A percentile compares a stretch with the other conserved stretches of the same genome.
These are phyloP conservation scores for Amblyraja radiata DNA, from an alignment of 2,797 vertebrate species.

Conservation along the genomic window DNA sequence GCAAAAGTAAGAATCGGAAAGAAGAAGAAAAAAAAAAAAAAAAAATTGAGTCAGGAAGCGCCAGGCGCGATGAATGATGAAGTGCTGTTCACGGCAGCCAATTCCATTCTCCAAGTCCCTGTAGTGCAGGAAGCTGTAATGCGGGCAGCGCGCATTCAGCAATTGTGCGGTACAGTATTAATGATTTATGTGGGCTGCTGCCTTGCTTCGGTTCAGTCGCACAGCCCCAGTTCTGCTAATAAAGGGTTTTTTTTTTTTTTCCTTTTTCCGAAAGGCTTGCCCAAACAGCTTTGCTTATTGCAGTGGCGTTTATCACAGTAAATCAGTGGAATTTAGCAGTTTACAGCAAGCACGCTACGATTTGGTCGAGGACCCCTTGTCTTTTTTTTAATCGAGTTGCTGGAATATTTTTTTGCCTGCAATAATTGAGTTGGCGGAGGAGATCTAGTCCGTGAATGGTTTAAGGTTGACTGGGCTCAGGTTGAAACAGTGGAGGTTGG, in stretches of 20 bases:
- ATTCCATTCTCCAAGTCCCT: constrained; percentile 56
- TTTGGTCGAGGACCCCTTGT: constrained; percentile 18
- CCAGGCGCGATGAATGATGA: constrained; percentile 49
- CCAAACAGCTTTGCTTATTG: constrained; percentile 51
- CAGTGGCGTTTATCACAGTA: constrained; percentile 49
- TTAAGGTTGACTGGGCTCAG: constrained; percentile 48
- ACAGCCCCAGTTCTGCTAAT: constrained; percentile 54
- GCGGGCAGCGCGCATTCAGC: constrained; percentile 55
- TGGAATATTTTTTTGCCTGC: constrained; percentile 51
- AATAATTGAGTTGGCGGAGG: constrained; percentile 49
- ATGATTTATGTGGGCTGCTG: constrained; percentile 62
- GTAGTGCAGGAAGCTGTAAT: constrained; percentile 55
- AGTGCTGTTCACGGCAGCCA: constrained; percentile 55
- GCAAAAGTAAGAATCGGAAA: constrained; percentile 30
- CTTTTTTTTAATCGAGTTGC: constrained; percentile 42
- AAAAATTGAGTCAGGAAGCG: constrained; percentile 47
- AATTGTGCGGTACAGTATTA: constrained; percentile 53
- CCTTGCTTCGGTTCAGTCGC: constrained; percentile 54
- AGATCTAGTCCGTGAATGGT: constrained; percentile 42
- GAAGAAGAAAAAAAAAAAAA: constrained; percentile 39
- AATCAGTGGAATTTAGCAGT: constrained; percentile 56
- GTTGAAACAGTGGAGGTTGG: constrained; percentile 40
- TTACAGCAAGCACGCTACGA: constrained; percentile 47
- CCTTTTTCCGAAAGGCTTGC: constrained; percentile 44
- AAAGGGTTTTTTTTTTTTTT: constrained; percentile 54